Evolutionary conservation across 2,888 invertebrate genomes (phyloP).

Genomic region (Hemithea aestivaria): DNA sequence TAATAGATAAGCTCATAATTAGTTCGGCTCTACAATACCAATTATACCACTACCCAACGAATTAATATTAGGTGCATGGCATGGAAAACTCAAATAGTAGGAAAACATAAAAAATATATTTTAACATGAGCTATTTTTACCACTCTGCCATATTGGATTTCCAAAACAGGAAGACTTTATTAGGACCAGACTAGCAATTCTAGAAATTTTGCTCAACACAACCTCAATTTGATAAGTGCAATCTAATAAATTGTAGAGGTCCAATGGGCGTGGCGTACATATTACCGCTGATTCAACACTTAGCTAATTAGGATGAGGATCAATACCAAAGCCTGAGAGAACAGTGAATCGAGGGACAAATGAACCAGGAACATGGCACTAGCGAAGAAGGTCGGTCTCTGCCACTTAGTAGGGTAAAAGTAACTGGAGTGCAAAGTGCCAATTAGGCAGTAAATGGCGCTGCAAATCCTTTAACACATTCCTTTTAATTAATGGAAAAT

Average conservation of each 20-base stretch:
- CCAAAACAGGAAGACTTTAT: too few species aligned
- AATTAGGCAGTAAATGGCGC: constrained; percentile 15
- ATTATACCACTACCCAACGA: too few species aligned
- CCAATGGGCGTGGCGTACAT: constrained; percentile 8
- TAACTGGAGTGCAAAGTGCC: constrained; percentile 15
- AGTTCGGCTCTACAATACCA: too few species aligned
- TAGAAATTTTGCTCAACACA: too few species aligned
- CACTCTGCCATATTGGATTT: too few species aligned
- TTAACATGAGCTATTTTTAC: too few species aligned
- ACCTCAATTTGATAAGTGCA: constrained; percentile 10
- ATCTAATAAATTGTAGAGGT: constrained; percentile 9
- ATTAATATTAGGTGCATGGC: too few species aligned
- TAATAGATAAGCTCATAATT: too few species aligned
- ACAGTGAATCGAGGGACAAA: constrained; percentile 17
- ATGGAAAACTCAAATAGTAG: too few species aligned
- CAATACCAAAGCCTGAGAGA: constrained; percentile 14
- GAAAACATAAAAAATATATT: too few species aligned
- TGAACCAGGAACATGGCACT: constrained; percentile 19
- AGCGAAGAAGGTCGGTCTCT: constrained; percentile 10
- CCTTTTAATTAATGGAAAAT: constrained; percentile 16
- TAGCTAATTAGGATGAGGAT: constrained; percentile 20
- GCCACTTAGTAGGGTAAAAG: constrained; percentile 18
- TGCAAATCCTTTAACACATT: constrained; percentile 15
- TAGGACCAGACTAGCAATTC: too few species aligned
- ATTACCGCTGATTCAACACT: constrained; percentile 17